Evolutionary conservation across 1,140 invertebrate genomes (phyloP).

Genomic region (Bombus huntii): DNA sequence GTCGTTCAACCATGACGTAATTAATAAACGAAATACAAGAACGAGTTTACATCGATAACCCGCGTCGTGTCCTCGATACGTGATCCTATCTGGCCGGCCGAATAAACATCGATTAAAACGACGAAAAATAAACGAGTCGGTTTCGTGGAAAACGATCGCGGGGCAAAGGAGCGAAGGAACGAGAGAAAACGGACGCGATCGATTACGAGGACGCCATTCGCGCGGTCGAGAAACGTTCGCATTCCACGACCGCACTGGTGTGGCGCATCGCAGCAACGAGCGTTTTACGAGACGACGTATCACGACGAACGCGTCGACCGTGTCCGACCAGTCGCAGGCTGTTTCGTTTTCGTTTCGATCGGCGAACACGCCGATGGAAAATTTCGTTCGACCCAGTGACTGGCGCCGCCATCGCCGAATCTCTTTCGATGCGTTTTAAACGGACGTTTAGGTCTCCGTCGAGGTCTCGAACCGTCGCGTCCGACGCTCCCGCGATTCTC

Average conservation of each 20-base stretch:
- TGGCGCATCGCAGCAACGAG: too few species aligned
- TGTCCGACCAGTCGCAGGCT: background rate
- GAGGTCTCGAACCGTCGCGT: too few species aligned
- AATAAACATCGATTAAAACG: background rate
- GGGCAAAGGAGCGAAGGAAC: too few species aligned
- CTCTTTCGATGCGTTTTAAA: constrained; percentile 14
- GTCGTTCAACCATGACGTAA: constrained; percentile 17
- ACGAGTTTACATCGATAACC: background rate
- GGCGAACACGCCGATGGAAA: background rate
- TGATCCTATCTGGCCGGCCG: background rate
- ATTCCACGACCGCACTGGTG: too few species aligned
- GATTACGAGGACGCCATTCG: too few species aligned
- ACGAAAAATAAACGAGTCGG: background rate
- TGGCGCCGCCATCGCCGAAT: background rate
- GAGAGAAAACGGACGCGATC: too few species aligned
- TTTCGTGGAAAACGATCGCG: background rate
- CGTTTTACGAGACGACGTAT: too few species aligned
- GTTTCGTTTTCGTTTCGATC: constrained; percentile 51
- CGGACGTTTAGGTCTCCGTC: background rate
- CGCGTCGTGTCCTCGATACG: background rate
- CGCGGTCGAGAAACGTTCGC: too few species aligned
- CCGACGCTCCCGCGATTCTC: too few species aligned
- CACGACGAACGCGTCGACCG: too few species aligned
- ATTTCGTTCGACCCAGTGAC: constrained; percentile 18
- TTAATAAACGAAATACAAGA: constrained; percentile 1